These are phyloP conservation scores for Notothenia coriiceps DNA, from an alignment of 2,113 vertebrate genomes.

Conservation along the genomic window DNA sequence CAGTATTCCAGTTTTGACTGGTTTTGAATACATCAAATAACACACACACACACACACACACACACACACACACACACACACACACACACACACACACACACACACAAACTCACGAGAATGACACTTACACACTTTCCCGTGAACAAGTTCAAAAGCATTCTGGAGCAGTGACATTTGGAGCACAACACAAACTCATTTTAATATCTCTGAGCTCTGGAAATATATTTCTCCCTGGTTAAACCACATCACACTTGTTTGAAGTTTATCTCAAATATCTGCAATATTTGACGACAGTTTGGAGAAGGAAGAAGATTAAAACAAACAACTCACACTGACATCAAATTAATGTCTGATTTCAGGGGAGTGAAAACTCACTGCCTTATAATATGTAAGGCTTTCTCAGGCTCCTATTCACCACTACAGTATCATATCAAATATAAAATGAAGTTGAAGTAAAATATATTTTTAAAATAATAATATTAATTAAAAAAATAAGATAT, in stretches of 20 bases:
- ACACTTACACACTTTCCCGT: background rate
- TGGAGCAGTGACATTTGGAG: constrained; percentile 55
- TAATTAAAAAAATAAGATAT: too few species aligned
- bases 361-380: background rate
- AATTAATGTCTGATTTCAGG: constrained; percentile 20
- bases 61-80: background rate
- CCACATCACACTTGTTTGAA: constrained; percentile 43
- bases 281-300: constrained; percentile 37
- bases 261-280: constrained; percentile 32
- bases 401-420: too few species aligned
- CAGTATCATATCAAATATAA: too few species aligned
- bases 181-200: constrained; percentile 56
- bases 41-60: background rate
- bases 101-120: background rate
- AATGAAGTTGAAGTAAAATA: too few species aligned
- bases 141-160: constrained; percentile 48
- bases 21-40: constrained; percentile 14
- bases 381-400: background rate
- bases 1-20: constrained; percentile 2
- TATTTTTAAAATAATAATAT: too few species aligned
- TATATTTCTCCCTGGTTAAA: constrained; percentile 38
- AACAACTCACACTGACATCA: background rate
- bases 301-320: constrained; percentile 29
- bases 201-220: constrained; percentile 50
- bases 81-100: background rate